phyloP scores from a whole-genome alignment of 2,888 invertebrate genomes.

The Patella caerulea region DNA sequence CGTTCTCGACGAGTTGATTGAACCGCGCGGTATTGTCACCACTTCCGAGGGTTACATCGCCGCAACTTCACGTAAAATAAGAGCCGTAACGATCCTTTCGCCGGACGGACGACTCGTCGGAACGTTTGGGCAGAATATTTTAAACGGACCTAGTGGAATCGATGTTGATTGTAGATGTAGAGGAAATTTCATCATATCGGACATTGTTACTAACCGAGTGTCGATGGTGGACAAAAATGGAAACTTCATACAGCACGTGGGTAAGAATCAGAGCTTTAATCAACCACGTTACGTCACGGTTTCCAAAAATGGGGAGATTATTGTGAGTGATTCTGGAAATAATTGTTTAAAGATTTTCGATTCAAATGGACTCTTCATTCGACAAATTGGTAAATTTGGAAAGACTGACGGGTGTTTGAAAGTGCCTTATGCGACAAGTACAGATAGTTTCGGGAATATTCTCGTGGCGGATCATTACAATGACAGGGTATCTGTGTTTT shows the following conservation, averaged over 20 bases:
- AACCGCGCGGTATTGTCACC: constrained; percentile 52
- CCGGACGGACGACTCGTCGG: constrained; percentile 39
- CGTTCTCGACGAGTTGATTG: constrained; percentile 41
- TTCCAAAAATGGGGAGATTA: constrained; percentile 68
- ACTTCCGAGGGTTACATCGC: constrained; percentile 49
- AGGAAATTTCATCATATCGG: no score
- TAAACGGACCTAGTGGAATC: constrained; percentile 56
- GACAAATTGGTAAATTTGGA: constrained; percentile 72
- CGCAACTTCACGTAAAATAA: constrained; percentile 49
- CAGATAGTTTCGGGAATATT: constrained; percentile 72
- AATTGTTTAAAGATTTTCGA: constrained; percentile 73
- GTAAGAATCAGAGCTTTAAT: no score
- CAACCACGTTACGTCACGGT: no score
- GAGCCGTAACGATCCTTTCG: constrained; percentile 47
- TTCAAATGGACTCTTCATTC: constrained; percentile 69
- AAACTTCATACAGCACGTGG: no score
- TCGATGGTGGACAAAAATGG: no score
- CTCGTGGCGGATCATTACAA: constrained; percentile 75
- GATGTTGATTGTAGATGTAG: no score
- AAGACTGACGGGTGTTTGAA: constrained; percentile 72
- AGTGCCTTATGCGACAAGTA: constrained; percentile 73
- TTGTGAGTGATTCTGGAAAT: constrained; percentile 74
- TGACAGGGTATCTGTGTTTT: constrained; percentile 56
- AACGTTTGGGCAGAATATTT: constrained; percentile 49
- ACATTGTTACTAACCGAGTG: no score